phyloP scores from a whole-genome alignment of 2,888 invertebrate species.

The Serrognathus titanus region DNA sequence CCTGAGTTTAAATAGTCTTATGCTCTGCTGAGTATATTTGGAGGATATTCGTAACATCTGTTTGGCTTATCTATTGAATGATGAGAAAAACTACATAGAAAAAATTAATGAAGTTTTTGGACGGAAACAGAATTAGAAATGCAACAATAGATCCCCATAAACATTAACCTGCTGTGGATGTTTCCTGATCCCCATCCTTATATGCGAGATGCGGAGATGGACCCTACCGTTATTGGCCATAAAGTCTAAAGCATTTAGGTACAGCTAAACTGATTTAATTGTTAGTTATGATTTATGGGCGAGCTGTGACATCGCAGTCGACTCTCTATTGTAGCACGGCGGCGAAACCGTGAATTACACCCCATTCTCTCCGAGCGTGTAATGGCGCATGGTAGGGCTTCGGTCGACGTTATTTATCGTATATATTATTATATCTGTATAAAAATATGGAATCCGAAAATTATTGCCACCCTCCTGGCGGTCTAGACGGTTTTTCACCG shows the following conservation, averaged over 20 bases:
- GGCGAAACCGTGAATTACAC: conserved; percentile 34
- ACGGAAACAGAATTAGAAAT: no score
- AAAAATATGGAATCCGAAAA: conserved; percentile 19
- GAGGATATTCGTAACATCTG: no score
- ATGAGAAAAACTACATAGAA: no score
- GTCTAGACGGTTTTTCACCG: conserved; percentile 9
- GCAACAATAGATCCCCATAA: no score
- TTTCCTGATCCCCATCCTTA: no score
- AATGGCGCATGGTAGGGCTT: conserved; percentile 20
- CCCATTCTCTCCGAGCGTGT: conserved; percentile 27
- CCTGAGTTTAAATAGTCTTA: no score
- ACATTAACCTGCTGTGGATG: no score
- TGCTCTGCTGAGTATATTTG: no score
- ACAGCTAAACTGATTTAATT: conserved; percentile 45
- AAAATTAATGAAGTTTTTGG: no score
- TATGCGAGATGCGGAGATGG: conserved; percentile 34
- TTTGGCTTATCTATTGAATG: no score
- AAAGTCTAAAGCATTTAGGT: conserved; percentile 40
- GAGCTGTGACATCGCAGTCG: conserved; percentile 40
- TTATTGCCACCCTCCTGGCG: conserved; percentile 14
- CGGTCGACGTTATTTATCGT: conserved; percentile 26
- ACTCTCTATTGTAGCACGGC: conserved; percentile 27
- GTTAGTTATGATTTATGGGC: conserved; percentile 43
- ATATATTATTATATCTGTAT: conserved; percentile 26
- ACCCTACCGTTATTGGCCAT: conserved; percentile 29